Base-by-base conservation (phyloP, 2,113 vertebrate species). In the Aspiorhynchus laticeps region DNA sequence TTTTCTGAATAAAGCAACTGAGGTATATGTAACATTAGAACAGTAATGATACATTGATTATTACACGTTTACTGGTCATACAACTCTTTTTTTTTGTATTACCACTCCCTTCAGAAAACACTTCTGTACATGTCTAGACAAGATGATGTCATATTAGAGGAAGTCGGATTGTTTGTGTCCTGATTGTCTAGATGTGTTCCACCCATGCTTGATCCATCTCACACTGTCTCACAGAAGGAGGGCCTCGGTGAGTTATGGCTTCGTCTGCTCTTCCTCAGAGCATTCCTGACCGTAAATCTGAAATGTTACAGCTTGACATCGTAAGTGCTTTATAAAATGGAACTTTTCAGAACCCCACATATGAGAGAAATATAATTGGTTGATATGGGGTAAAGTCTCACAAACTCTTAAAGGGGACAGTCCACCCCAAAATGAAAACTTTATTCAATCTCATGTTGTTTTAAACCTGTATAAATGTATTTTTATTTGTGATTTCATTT, bases 121-220 rank as follows among this genome's bases (percentile, higher is more conserved):
- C 53, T 93, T 93, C 89, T 88, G 71, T 91, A 17, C 79, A 88
- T 14, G 61, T 93, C 89, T 92, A 79, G 46, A 91, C 92, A 88
- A 86, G 69, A 43, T 89, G 92, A 95, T 93, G 92, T 94, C 92
- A 94, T 59, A 14, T 91, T 88, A 63, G 87, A 28, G 71, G 83
- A 85, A 33, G 89, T 81, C 28, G 71, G 87, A 78, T 76, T 88
- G 89, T 76, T 80, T 89, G 74, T 84, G 83, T 48, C 53, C 21
- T 81, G 79, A 51, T 77, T 10, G 79, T 88, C 31, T 77, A 83
- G 81, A 48, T 76, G 69, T 86, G 71, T 77, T 87, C 85, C 78
- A 90, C 59, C 38, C 21, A 67, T 46, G 71, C 84, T 33, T 89
- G 85, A 91, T 76, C 84, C 78, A 88, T 33, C 89, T 88, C 83